A percentile compares a stretch with the other conserved stretches of the same genome.
These are phyloP conservation scores for Microtus montanus DNA, from an alignment of 2,113 vertebrate genomes.

Conservation along the genomic window DNA sequence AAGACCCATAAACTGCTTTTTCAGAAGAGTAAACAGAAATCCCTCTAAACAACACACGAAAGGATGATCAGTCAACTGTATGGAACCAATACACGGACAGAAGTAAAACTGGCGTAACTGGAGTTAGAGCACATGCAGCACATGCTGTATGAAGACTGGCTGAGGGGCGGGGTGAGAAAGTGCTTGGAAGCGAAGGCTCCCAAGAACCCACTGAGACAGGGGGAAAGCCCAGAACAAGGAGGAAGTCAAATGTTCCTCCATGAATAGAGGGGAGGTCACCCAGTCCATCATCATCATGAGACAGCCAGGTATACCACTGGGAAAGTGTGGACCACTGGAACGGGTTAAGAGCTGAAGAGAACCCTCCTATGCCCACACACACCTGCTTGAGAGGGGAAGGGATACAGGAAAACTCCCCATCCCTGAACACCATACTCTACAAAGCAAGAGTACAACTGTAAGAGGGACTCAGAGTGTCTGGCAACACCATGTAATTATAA, in stretches of 20 bases:
- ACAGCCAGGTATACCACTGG: not conserved
- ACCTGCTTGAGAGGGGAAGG: not conserved
- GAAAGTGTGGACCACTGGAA: not conserved
- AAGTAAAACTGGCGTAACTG: not conserved
- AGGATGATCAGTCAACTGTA: not conserved
- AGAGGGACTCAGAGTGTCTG: not conserved
- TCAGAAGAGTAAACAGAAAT: conserved; percentile 13
- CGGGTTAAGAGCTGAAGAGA: not conserved
- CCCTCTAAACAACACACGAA: conserved; percentile 26
- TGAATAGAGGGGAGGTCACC: not conserved
- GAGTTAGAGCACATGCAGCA: not conserved
- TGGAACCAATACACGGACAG: not conserved
- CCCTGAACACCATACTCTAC: not conserved
- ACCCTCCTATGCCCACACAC: not conserved
- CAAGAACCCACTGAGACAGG: not conserved
- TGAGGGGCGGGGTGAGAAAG: not conserved
- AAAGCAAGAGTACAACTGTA: not conserved
- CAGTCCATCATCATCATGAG: not conserved
- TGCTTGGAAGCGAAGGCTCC: not conserved
- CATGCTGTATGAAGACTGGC: not conserved
- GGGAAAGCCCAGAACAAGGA: not conserved
- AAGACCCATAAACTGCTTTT: not conserved
- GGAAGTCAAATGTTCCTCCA: not conserved
- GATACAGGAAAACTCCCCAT: not conserved
- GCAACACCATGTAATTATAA: conserved; percentile 44